phyloP scores from a whole-genome alignment of 2,113 vertebrate species.

The Sciurus niger region DNA sequence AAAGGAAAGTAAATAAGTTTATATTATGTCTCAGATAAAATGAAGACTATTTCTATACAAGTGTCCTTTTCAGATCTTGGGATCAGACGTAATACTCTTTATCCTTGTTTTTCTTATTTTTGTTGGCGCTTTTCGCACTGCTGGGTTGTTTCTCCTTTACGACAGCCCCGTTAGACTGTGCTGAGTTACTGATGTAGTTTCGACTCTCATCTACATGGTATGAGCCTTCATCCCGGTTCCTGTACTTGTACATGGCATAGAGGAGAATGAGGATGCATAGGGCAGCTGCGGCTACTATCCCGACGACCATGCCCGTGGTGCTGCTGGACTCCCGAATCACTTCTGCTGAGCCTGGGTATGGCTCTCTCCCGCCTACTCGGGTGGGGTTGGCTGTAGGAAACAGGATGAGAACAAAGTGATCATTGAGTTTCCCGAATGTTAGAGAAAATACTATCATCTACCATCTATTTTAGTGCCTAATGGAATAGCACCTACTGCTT shows the following conservation, averaged over 20 bases:
- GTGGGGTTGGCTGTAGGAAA: constrained; percentile 95
- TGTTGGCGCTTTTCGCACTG: constrained; percentile 95
- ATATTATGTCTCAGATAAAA: constrained; percentile 95
- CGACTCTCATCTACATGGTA: constrained; percentile 99
- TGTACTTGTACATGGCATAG: constrained; percentile 99
- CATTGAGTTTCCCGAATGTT: background rate
- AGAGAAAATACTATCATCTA: background rate
- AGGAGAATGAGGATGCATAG: constrained; percentile 99
- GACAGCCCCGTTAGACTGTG: constrained; percentile 97
- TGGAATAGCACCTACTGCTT: background rate
- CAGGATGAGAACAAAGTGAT: constrained; percentile 82
- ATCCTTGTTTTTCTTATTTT: constrained; percentile 99
- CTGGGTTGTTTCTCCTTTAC: constrained; percentile 98
- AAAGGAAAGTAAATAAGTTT: constrained; percentile 94
- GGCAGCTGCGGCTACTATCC: constrained; percentile 97
- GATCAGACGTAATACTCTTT: constrained; percentile 99
- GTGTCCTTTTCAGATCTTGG: constrained; percentile 89
- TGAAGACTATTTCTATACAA: constrained; percentile 98
- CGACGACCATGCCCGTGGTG: constrained; percentile 99
- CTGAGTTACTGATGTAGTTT: constrained; percentile 99
- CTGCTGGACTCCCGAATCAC: constrained; percentile 98
- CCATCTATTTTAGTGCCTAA: background rate
- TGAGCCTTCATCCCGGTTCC: constrained; percentile 98
- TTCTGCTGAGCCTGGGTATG: constrained; percentile 92
- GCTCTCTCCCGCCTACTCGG: constrained; percentile 91